phyloP scores from a whole-genome alignment of 2,888 invertebrate species.

The Calliopum simillimum region DNA sequence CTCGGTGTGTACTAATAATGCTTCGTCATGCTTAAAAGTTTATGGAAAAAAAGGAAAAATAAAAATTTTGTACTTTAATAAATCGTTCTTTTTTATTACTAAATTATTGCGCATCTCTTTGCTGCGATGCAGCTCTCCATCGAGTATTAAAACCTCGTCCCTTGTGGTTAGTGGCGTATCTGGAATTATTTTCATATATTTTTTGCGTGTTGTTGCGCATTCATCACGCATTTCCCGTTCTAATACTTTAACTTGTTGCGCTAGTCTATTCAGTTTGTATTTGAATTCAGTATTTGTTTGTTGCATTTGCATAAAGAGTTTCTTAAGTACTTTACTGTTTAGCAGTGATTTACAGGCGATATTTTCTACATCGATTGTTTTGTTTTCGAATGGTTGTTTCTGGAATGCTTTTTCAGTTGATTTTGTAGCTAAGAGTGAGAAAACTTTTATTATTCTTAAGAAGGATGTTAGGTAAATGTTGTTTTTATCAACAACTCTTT shows the following conservation, averaged over 20 bases:
- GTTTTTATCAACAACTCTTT: too few relatives aligned
- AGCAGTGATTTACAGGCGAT: constrained; percentile 34
- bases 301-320: constrained; percentile 38
- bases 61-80: not conserved
- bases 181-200: constrained; percentile 42
- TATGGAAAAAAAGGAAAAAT: not conserved
- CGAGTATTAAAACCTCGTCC: constrained; percentile 40
- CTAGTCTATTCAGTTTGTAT: constrained; percentile 39
- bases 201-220: constrained; percentile 25
- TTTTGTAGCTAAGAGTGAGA: not conserved
- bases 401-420: not conserved
- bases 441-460: too few relatives aligned
- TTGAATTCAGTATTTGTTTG: constrained; percentile 37
- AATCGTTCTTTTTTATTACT: constrained; percentile 23
- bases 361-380: constrained; percentile 36
- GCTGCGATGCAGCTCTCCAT: constrained; percentile 40
- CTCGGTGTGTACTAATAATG: constrained; percentile 34
- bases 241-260: constrained; percentile 31
- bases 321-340: constrained; percentile 35
- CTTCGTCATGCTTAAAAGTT: constrained; percentile 36
- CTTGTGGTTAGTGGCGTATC: constrained; percentile 38
- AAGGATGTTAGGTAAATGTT: too few relatives aligned
- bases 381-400: not conserved
- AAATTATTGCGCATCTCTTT: constrained; percentile 42
- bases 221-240: constrained; percentile 37